Evolutionary conservation across 2,797 vertebrate species (phyloP), one percentile per base, ranked within the genome.

Genomic region (Halcyon smyrnensis): DNA sequence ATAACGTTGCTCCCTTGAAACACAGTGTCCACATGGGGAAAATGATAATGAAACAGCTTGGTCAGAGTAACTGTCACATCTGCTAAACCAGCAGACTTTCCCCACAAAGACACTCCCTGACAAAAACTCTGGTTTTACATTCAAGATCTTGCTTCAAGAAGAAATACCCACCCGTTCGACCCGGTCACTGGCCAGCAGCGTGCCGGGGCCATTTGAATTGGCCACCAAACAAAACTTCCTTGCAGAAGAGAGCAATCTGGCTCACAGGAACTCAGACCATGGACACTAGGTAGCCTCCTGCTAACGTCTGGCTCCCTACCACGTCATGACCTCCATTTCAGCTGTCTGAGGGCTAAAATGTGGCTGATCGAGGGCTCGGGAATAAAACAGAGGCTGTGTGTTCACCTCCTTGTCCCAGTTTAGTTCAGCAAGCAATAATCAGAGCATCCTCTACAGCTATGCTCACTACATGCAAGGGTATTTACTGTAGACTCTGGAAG

Each of bases 381-480:
- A 75, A 41, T 39, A 73, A 74, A 93, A 67, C 82, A 87, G 65
- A 53, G 60, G 71, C 46, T 93, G 63, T 65, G 82, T 87, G 71
- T 48, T 95, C 87, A 56, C 57, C 73, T 88, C 81, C 71, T 32
- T 15, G 76, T 20, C 77, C 67, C 79, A 86, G 71, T 62, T 95
- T 30, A 87, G 73, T 64, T 92, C 48, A 74, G n/a, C 54, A 90
- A 90, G 83, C 83, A 62, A 71, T 50, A 17, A 4, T 45, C 70
- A 84, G 83, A 67, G 46, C 59, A 17, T 65, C 53, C 77, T 86
- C 64, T 56, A 28, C 64, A 56, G 46, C 51, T 20, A 37, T 8
- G 27, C 85, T 86, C 92, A 5, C 27, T 45, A 60, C n/a, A 27
- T 30, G 2, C 60, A 48, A n/a, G 48, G 85, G 84, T 75, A 36